Conservation (phyloP, 2,113 vertebrate genomes). For the Budorcas taxicolor region DNA sequence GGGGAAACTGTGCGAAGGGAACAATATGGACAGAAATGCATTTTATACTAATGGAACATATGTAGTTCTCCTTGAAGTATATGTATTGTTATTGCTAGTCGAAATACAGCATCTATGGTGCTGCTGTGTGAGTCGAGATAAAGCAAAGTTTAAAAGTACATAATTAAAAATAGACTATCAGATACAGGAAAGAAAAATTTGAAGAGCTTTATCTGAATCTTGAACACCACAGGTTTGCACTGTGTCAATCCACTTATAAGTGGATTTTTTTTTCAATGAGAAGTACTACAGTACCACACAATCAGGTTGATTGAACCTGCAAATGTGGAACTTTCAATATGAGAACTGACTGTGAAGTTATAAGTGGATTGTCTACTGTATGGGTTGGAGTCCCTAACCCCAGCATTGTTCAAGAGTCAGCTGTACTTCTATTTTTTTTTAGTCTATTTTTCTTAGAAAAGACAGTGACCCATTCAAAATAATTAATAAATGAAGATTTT, state of each 20-base stretch:
- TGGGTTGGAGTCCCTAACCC: background rate
- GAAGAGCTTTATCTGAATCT: background rate
- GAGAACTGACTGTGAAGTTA: background rate
- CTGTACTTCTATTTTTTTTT: background rate
- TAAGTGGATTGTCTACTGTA: background rate
- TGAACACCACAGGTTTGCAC: background rate
- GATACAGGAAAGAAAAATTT: background rate
- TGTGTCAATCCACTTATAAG: background rate
- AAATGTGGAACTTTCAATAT: background rate
- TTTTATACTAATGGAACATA: background rate
- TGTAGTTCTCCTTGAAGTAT: background rate
- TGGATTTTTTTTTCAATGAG: background rate
- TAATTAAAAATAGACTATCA: conserved; percentile 20
- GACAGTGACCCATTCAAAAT: background rate
- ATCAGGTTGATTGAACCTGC: background rate
- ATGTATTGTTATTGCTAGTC: background rate
- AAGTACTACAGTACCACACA: background rate
- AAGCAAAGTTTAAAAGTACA: background rate
- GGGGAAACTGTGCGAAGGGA: background rate
- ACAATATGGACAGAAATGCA: background rate
- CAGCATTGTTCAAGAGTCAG: background rate
- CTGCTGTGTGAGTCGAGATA: background rate
- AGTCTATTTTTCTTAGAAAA: conserved; percentile 22
- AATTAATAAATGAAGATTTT: background rate
- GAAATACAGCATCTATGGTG: background rate